These are phyloP conservation scores for Patella pellucida DNA, from an alignment of 2,888 invertebrate species.

Conservation along the genomic window DNA sequence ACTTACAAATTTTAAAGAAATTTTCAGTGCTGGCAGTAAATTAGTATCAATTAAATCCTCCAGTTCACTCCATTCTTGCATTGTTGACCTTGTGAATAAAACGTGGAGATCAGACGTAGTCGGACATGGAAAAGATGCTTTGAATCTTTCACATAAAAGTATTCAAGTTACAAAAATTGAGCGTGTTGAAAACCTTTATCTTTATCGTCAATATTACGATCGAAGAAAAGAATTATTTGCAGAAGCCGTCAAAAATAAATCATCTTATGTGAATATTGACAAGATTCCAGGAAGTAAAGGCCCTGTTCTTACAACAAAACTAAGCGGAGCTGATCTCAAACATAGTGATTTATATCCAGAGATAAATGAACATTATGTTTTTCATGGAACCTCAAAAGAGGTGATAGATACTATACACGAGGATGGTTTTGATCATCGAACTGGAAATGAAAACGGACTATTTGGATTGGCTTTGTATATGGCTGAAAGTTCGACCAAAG, in stretches of 20 bases:
- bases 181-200: conserved; percentile 48
- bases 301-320: conserved; percentile 16
- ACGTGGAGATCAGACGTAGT: conserved; percentile 37
- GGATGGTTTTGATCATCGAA: conserved; percentile 46
- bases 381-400: conserved; percentile 52
- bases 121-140: conserved; percentile 52
- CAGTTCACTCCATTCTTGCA: conserved; percentile 29
- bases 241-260: conserved; percentile 22
- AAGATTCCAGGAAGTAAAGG: conserved; percentile 22
- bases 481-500: conserved; percentile 54
- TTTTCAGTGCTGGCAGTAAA: neutral
- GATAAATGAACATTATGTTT: conserved; percentile 51
- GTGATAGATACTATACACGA: conserved; percentile 39
- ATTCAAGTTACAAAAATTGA: conserved; percentile 44
- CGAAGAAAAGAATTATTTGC: conserved; percentile 35
- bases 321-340: conserved; percentile 15
- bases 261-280: conserved; percentile 26
- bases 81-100: conserved; percentile 38
- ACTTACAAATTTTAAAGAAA: neutral
- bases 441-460: conserved; percentile 40
- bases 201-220: conserved; percentile 43
- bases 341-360: conserved; percentile 36
- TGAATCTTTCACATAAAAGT: conserved; percentile 26
- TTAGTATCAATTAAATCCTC: neutral
- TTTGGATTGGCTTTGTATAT: conserved; percentile 55